Evolutionary conservation across 2,888 invertebrate genomes (phyloP).

Genomic region (Dastarcus helophoroides): DNA sequence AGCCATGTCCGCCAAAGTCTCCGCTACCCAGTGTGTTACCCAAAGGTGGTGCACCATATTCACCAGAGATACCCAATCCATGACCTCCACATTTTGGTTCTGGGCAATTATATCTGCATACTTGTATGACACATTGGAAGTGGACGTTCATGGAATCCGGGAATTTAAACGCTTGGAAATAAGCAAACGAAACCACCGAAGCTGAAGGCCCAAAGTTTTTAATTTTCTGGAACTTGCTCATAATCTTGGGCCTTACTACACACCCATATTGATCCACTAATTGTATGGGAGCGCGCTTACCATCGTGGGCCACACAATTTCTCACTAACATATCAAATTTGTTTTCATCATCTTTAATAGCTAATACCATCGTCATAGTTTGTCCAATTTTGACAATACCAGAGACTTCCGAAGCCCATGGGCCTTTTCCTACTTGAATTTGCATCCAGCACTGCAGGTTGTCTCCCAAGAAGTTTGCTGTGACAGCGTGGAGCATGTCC

Average conservation of each 20-base stretch:
- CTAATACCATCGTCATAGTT: conserved; percentile 94
- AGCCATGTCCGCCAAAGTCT: conserved; percentile 34
- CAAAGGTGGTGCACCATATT: conserved; percentile 53
- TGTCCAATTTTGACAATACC: conserved; percentile 93
- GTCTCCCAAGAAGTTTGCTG: conserved; percentile 90
- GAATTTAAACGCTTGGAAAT: conserved; percentile 95
- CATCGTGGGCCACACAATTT: conserved; percentile 90
- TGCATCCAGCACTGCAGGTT: conserved; percentile 97
- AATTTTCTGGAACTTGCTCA: conserved; percentile 92
- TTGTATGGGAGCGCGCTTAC: conserved; percentile 86
- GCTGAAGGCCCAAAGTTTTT: conserved; percentile 93
- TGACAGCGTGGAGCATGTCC: conserved; percentile 89
- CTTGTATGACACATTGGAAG: conserved; percentile 94
- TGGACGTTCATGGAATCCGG: conserved; percentile 95
- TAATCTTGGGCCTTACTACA: conserved; percentile 86
- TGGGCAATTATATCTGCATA: conserved; percentile 86
- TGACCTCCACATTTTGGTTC: conserved; percentile 74
- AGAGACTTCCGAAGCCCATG: conserved; percentile 94
- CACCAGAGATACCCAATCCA: conserved; percentile 46
- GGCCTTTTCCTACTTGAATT: conserved; percentile 91
- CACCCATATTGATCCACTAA: conserved; percentile 89
- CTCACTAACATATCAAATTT: conserved; percentile 92
- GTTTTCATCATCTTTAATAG: conserved; percentile 91
- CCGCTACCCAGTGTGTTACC: conserved; percentile 29
- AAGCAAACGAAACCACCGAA: conserved; percentile 87